Conservation (phyloP, 2,888 invertebrate species). For the Bhutanitis thaidina region DNA sequence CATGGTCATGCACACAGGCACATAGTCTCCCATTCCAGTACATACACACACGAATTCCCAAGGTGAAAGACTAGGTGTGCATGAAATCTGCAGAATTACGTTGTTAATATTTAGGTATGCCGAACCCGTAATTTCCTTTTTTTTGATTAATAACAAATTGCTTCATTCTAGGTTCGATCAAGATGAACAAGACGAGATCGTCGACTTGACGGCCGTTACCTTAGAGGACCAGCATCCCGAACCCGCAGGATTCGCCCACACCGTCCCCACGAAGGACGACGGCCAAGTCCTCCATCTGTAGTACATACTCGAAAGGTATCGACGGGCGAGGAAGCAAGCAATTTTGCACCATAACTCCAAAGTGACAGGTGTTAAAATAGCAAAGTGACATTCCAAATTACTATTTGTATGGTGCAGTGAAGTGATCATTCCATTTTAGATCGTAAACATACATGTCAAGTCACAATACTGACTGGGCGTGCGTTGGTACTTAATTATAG, state of each 20-base stretch:
- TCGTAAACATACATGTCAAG: slow-evolving; percentile 17
- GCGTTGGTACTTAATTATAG: slow-evolving; percentile 1
- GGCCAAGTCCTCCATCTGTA: slow-evolving; percentile 74
- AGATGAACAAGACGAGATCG: slow-evolving; percentile 92
- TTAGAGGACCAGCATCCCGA: slow-evolving; percentile 70
- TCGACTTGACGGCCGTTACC: slow-evolving; percentile 89
- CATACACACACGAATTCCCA: too few species aligned
- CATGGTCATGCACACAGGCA: too few species aligned
- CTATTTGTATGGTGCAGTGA: slow-evolving; percentile 22
- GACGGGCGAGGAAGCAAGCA: slow-evolving; percentile 19
- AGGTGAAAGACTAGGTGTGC: too few species aligned
- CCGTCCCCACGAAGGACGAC: slow-evolving; percentile 62
- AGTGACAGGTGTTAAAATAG: slow-evolving; percentile 8
- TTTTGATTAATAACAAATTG: too few species aligned
- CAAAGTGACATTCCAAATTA: slow-evolving; percentile 20
- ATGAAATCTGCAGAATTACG: too few species aligned
- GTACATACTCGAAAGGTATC: slow-evolving; percentile 49
- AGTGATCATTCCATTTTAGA: slow-evolving; percentile 31
- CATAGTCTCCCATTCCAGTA: too few species aligned
- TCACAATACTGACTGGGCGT: neutral
- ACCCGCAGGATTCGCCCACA: slow-evolving; percentile 39
- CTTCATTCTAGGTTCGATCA: slow-evolving; percentile 58
- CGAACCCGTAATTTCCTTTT: too few species aligned
- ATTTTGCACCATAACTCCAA: neutral
- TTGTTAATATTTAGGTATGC: too few species aligned